Evolutionary conservation across 2,113 vertebrate genomes (phyloP), one percentile per base, ranked within the genome.

Genomic region (Carettochelys insculpta): DNA sequence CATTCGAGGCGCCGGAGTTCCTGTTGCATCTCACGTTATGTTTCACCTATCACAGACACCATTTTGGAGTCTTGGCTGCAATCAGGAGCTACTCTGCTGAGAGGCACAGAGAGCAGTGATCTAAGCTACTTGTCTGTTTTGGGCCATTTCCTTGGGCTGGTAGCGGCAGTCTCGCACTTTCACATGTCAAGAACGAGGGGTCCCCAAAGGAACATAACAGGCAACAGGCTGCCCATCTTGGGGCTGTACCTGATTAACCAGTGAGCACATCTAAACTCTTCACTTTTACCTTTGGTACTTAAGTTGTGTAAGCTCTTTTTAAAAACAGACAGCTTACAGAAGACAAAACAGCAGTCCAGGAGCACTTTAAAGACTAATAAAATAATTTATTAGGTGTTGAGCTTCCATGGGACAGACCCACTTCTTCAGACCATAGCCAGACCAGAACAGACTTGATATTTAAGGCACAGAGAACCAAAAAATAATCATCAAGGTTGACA

Each of bases 1-100:
- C 8, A 22, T 78, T 2, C 1, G 68, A 54, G 65, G 85, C 58
- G 38, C 2, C 0, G 0, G 2, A 34, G 68, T 43, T 4, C 2
- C 4, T 27, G 2, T 34, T 68, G 24, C 68, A 56, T 76, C 41
- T 87, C 24, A 9, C 3, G 0, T 2, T 17, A 31, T 34, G 25
- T 54, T 85, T 68, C 3, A 45, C 43, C 85, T 80, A 11, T 48
- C 53, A 80, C 56, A 81, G 85, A 50, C 5, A 2, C 52, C 47
- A 27, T 80, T 90, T 82, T 1, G 3, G 54, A 85, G 58, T 29
- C 29, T 68, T 6, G 47, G 43, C 73, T 73, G 2, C 56, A 4
- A 45, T 6, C 1, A 0, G 16, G 61, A 31, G 11, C 53, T 52
- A 45, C 31, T 89, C 1, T 0, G 19, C 11, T 52, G 43, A 8